Base-by-base conservation (phyloP, 2,113 vertebrate species). In the Rhombomys opimus region DNA sequence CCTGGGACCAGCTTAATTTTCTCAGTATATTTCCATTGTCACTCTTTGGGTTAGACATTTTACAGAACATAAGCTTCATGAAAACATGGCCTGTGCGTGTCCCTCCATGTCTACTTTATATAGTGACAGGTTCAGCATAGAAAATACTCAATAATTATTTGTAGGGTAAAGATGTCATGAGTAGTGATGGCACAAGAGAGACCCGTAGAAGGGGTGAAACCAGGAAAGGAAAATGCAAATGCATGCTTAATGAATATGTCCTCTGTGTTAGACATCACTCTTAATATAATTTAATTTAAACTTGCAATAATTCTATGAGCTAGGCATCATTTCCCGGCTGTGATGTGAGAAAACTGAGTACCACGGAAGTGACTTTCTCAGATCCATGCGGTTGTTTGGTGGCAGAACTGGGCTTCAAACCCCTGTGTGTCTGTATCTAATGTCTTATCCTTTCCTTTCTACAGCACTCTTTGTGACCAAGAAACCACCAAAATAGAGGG, bases 251-350 rank as follows among this genome's bases (percentile, higher is more conserved):
- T 35, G 10, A 72, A 38, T 41, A 75, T 81, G n/a, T 75, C 54
- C 15, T 95, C 41, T 90, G 32, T 88, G n/a, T 1, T 11, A 38
- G 30, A 8, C 1, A 86, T 15, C 57, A 59, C 25, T 92, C 32
- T 94, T 4, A 70, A 25, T 81, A 80, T 35, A 87, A 96, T 80
- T 95, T 84, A 84, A 70, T 61, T 94, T 78, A 93, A 75, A 93
- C 6, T 91, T 87, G 70, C 0, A 32, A 38, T 75, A 89, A 87
- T 89, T 32, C 20, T 89, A 9, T 38, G 46, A 93, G 18, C 54
- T 80, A 18, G 50, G 17, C 61, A 61, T 91, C 80, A 52, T 84
- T 97, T 87, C 15, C 13, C 18, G 4, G 70, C 59, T 92, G 85
- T 80, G 82, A 59, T 93, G 25, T 87, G 63, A 91, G 46, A 54